phyloP scores from a whole-genome alignment of 2,113 vertebrate genomes.

The Syngnathus floridae region DNA sequence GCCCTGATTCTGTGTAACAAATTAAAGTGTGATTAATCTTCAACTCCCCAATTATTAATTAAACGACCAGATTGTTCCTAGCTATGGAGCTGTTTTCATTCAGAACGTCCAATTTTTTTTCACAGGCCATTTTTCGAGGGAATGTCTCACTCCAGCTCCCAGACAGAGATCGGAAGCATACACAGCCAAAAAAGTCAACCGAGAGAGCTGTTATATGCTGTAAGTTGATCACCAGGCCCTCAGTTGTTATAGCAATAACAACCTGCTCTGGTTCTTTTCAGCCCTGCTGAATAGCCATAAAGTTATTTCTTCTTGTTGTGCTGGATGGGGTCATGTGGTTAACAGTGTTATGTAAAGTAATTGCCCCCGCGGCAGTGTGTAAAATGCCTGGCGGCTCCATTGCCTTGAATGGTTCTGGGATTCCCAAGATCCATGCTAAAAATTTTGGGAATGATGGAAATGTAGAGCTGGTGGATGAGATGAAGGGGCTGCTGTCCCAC shows the following conservation, averaged over 20 bases:
- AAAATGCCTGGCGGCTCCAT: constrained; percentile 24
- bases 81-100: not conserved
- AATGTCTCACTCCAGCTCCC: constrained; percentile 76
- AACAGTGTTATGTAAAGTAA: constrained; percentile 39
- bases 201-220: constrained; percentile 57
- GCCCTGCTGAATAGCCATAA: constrained; percentile 17
- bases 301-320: constrained; percentile 6
- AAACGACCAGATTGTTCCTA: not conserved
- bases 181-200: constrained; percentile 70
- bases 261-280: constrained; percentile 15
- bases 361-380: constrained; percentile 12
- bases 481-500: constrained; percentile 16
- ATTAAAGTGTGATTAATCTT: not conserved
- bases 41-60: not conserved
- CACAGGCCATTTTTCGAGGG: constrained; percentile 75
- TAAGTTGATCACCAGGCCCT: constrained; percentile 52
- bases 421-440: constrained; percentile 35
- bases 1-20: not conserved
- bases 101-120: constrained; percentile 7
- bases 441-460: constrained; percentile 39
- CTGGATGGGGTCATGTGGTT: constrained; percentile 16
- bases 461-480: constrained; percentile 12
- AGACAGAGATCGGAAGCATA: constrained; percentile 73
- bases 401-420: constrained; percentile 36
- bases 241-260: constrained; percentile 12